Evolutionary conservation across 2,797 vertebrate genomes (phyloP).

Genomic region (Merluccius polli): DNA sequence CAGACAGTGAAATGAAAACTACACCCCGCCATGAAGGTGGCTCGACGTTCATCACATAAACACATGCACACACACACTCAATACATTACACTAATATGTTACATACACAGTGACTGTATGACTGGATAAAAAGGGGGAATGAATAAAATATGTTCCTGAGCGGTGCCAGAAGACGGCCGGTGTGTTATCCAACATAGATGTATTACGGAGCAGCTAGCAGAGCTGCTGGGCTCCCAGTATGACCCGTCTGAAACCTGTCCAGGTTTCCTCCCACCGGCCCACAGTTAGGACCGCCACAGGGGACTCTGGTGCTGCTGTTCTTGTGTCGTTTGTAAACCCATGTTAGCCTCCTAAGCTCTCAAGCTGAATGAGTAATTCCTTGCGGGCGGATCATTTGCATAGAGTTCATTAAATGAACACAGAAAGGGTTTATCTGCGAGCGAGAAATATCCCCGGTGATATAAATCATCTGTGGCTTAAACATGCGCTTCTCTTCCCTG

Average conservation of each 20-base stretch:
- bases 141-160: neutral
- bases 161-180: neutral
- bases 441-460: constrained; percentile 33
- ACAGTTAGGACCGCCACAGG: no score
- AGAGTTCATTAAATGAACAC: constrained; percentile 46
- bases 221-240: no score
- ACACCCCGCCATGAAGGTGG: no score
- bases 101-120: neutral
- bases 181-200: neutral
- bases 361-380: constrained; percentile 38
- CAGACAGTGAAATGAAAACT: neutral
- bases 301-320: neutral
- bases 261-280: no score
- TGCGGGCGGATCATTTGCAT: constrained; percentile 43
- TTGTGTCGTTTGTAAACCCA: constrained; percentile 16
- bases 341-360: constrained; percentile 44
- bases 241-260: no score
- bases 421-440: constrained; percentile 44
- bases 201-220: neutral
- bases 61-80: neutral
- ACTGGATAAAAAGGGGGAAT: neutral
- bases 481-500: constrained; percentile 37
- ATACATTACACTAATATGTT: neutral
- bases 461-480: constrained; percentile 9
- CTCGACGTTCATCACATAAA: no score